Evolutionary conservation across 2,888 invertebrate genomes (phyloP).

Genomic region (Sphecodes monilicornis): DNA sequence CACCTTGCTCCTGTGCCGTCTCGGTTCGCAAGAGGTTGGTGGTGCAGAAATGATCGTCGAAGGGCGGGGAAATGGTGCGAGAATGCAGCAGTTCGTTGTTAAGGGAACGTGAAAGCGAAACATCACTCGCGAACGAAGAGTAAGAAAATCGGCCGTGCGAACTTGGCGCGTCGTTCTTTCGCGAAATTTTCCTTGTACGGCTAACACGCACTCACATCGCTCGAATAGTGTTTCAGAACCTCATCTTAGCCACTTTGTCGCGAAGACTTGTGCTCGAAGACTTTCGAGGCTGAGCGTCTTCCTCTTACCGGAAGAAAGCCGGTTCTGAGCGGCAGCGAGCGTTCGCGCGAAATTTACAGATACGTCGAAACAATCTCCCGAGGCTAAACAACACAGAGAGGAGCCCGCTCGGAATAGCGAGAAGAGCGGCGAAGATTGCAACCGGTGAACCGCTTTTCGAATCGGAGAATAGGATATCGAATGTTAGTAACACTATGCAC

Average conservation of each 20-base stretch:
- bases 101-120: conserved; percentile 55
- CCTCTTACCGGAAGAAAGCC: background rate
- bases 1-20: too few relatives aligned
- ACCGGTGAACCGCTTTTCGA: background rate
- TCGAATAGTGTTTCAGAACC: conserved; percentile 41
- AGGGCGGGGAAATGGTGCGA: conserved; percentile 26
- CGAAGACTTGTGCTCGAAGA: conserved; percentile 34
- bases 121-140: conserved; percentile 39
- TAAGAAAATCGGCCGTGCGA: conserved; percentile 31
- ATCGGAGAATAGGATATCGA: background rate
- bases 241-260: conserved; percentile 50
- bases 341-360: conserved; percentile 22
- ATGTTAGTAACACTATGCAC: background rate
- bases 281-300: conserved; percentile 29
- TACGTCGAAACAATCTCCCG: conserved; percentile 27
- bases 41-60: background rate
- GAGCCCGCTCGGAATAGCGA: background rate
- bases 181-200: background rate
- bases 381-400: background rate
- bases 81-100: conserved; percentile 42
- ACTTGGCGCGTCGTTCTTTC: conserved; percentile 30
- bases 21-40: conserved; percentile 6
- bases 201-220: conserved; percentile 9
- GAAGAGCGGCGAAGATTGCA: background rate
- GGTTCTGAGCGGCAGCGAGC: conserved; percentile 16